A percentile compares a stretch with the other conserved stretches of the same genome.
These are phyloP conservation scores for Bradypodion pumilum DNA, from an alignment of 2,797 vertebrate genomes.

Conservation along the genomic window DNA sequence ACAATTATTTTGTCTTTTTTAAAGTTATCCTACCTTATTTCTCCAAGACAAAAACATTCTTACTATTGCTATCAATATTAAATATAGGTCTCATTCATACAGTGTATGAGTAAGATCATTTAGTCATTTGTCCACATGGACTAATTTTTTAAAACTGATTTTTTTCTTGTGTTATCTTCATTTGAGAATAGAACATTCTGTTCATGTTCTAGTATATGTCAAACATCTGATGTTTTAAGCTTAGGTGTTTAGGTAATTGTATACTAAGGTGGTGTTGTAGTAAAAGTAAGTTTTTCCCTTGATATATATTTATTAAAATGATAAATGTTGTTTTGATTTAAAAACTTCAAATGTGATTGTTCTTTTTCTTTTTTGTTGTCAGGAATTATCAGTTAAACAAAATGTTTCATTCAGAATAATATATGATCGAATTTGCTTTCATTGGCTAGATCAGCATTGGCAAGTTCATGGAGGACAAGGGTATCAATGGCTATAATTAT, in stretches of 20 bases:
- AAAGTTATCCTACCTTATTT: constrained; percentile 68
- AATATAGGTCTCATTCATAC: constrained; percentile 83
- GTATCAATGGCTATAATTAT: too few species aligned
- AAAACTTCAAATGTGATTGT: constrained; percentile 56
- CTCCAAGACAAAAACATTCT: constrained; percentile 79
- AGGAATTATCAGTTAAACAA: background rate
- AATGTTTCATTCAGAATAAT: background rate
- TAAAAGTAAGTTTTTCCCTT: constrained; percentile 82
- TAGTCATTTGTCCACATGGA: constrained; percentile 79
- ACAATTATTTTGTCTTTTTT: constrained; percentile 27
- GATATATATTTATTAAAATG: constrained; percentile 83
- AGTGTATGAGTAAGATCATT: constrained; percentile 82
- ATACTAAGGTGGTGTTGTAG: constrained; percentile 79
- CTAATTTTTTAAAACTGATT: constrained; percentile 73
- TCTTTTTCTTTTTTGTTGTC: constrained; percentile 38
- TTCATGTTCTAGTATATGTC: constrained; percentile 79
- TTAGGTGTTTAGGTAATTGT: constrained; percentile 80
- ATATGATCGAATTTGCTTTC: background rate
- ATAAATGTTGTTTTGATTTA: constrained; percentile 73
- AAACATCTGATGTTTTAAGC: constrained; percentile 77
- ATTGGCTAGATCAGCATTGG: background rate
- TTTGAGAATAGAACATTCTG: constrained; percentile 74
- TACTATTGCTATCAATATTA: constrained; percentile 75
- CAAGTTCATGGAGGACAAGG: too few species aligned
- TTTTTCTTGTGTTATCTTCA: constrained; percentile 76